phyloP scores from a whole-genome alignment of 2,797 vertebrate genomes.

The Neopelma chrysocephalum region DNA sequence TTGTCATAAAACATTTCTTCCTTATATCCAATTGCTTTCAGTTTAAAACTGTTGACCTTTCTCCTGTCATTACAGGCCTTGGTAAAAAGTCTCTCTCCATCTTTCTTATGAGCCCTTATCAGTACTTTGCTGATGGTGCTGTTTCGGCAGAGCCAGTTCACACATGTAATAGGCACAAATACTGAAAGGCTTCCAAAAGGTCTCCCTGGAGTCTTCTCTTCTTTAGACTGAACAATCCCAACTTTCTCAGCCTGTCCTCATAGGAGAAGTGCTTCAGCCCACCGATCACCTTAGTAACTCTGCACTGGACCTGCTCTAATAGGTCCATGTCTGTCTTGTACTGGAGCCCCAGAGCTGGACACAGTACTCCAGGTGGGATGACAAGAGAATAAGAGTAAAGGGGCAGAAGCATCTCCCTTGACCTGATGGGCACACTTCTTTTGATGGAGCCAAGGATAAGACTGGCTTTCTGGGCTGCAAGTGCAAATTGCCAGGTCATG shows the following conservation, averaged over 20 bases:
- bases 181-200: neutral
- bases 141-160: neutral
- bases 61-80: neutral
- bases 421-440: neutral
- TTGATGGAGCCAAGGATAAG: neutral
- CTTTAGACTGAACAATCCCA: neutral
- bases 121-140: neutral
- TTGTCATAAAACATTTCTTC: neutral
- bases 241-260: neutral
- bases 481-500: neutral
- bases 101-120: neutral
- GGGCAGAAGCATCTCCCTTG: neutral
- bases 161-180: neutral
- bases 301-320: neutral
- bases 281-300: neutral
- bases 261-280: neutral
- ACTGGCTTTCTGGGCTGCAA: neutral
- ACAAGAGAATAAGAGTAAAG: neutral
- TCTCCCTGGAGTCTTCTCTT: neutral
- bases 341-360: accelerated
- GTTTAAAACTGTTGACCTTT: neutral
- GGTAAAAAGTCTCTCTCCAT: neutral
- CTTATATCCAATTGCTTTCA: neutral
- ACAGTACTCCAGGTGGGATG: neutral
- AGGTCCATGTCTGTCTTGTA: neutral